Evolutionary conservation across 2,888 invertebrate genomes (phyloP).

Genomic region (Cephus pygmeus): DNA sequence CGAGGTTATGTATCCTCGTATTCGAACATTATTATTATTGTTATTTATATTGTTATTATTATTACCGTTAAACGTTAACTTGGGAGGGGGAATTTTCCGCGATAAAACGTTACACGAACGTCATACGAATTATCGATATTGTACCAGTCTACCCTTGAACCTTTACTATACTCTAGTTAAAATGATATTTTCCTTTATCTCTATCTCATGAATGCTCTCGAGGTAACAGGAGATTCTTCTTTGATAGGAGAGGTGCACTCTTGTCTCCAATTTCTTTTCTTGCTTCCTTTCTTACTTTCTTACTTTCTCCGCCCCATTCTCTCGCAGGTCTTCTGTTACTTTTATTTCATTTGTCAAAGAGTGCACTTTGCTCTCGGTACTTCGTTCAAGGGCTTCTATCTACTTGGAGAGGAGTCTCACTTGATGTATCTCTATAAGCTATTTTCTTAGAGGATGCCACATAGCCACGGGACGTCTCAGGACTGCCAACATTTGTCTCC

Average conservation of each 20-base stretch:
- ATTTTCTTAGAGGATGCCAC: constrained; percentile 81
- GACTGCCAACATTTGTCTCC: constrained; percentile 86
- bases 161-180: not conserved
- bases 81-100: not conserved
- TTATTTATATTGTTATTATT: not conserved
- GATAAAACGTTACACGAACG: not conserved
- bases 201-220: not conserved
- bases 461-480: constrained; percentile 84
- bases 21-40: not conserved
- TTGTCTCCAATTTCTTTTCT: not conserved
- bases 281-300: not conserved
- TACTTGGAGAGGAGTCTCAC: not conserved
- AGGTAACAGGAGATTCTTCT: not conserved
- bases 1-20: not conserved
- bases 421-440: constrained; percentile 16
- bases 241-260: not conserved
- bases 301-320: not conserved
- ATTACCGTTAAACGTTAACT: not conserved
- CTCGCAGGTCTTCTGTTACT: not conserved
- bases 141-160: not conserved
- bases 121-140: not conserved
- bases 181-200: not conserved
- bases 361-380: not conserved
- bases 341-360: not conserved
- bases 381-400: not conserved